Percentiles rank a stretch among this genome's conserved stretches.
Conservation (phyloP, 2,113 vertebrate genomes). For the Tetrao urogallus region DNA sequence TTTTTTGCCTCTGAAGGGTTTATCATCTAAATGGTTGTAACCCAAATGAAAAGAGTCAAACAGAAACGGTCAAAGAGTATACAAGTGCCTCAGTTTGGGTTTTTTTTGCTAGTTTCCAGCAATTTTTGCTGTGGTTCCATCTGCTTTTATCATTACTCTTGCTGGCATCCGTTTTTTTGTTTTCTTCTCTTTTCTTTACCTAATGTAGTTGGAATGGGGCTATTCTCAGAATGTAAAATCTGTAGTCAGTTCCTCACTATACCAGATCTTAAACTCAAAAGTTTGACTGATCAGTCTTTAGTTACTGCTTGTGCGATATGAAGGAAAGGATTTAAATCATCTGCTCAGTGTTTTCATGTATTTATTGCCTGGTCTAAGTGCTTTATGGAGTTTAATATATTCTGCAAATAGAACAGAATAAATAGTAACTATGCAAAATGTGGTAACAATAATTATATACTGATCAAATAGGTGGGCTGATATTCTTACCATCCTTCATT, state of each 20-base stretch:
- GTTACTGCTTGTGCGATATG: not conserved
- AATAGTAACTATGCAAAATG: not conserved
- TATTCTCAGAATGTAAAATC: not conserved
- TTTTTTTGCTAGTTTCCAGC: not conserved
- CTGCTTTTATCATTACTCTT: not conserved
- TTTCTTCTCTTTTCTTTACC: not conserved
- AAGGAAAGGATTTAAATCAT: not conserved
- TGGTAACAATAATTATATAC: not conserved
- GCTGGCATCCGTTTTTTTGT: not conserved
- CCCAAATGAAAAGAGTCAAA: not conserved
- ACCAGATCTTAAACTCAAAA: not conserved
- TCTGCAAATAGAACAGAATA: not conserved
- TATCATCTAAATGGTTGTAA: not conserved
- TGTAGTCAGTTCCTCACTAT: not conserved
- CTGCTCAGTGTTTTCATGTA: not conserved
- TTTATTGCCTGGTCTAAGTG: not conserved
- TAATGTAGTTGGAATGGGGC: not conserved
- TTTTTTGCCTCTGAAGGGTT: not conserved
- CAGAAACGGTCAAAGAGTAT: not conserved
- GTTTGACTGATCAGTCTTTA: not conserved
- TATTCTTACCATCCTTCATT: fast-evolving
- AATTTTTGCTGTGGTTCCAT: not conserved
- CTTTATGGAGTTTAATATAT: not conserved
- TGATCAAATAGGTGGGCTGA: not conserved
- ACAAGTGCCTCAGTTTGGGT: not conserved